Conservation (phyloP, 2,797 vertebrate species). For the Notamacropus eugenii region DNA sequence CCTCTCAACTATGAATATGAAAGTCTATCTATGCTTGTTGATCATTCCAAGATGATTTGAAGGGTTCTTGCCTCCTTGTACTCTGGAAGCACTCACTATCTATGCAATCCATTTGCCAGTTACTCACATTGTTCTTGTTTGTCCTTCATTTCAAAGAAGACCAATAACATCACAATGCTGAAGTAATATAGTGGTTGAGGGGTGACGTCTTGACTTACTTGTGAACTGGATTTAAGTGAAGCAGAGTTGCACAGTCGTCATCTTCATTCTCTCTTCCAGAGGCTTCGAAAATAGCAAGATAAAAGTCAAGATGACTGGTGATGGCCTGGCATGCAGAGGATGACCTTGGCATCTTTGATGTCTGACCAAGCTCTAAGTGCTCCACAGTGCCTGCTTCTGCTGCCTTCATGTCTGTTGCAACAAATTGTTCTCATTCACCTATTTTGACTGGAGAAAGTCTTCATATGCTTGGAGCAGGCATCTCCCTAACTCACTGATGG, state of each 20-base stretch:
- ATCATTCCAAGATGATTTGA: background rate
- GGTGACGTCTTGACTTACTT: background rate
- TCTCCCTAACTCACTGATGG: background rate
- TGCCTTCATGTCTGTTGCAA: background rate
- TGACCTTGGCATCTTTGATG: too few species aligned
- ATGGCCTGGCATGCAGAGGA: too few species aligned
- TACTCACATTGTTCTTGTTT: background rate
- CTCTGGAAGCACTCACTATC: background rate
- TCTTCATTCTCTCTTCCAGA: too few species aligned
- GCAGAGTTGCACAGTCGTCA: background rate
- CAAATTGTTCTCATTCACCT: background rate
- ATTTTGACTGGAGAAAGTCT: background rate
- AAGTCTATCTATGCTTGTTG: conserved; percentile 53
- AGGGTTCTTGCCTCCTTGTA: background rate
- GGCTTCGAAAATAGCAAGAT: too few species aligned
- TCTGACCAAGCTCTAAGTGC: background rate
- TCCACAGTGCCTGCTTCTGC: background rate
- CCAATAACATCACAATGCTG: background rate
- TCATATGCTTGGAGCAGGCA: background rate
- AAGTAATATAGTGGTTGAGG: background rate
- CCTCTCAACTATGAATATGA: background rate
- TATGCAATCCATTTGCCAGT: conserved; percentile 30
- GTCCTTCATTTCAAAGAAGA: background rate
- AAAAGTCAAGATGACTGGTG: too few species aligned
- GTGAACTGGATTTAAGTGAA: background rate